Evolutionary conservation across 1,140 invertebrate genomes (phyloP).

Genomic region (Caerostris extrusa): DNA sequence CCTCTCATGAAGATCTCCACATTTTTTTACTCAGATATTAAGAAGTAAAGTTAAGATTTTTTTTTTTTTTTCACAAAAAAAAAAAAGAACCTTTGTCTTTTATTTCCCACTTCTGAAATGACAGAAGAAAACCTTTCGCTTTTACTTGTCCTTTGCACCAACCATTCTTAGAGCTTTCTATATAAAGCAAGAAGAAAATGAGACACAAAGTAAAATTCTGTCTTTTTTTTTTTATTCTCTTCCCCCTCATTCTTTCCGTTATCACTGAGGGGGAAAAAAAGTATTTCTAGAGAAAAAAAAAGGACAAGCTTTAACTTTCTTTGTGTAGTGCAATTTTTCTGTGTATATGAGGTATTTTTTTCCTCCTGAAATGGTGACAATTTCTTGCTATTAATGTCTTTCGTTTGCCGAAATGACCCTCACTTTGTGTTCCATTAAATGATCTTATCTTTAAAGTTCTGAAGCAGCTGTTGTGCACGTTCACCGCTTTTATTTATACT

Average conservation of each 20-base stretch:
- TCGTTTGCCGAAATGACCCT: slow-evolving; percentile 32
- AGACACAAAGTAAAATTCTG: slow-evolving; percentile 41
- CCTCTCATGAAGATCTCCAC: background rate
- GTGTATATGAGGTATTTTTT: slow-evolving; percentile 26
- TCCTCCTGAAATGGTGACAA: slow-evolving; percentile 35
- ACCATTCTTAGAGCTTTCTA: background rate
- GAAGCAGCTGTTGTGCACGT: slow-evolving; percentile 5
- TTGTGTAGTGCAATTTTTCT: slow-evolving; percentile 48
- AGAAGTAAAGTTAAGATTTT: background rate
- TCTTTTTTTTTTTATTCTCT: slow-evolving; percentile 7
- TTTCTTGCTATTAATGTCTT: slow-evolving; percentile 55
- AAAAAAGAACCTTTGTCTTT: slow-evolving; percentile 35
- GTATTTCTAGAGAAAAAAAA: background rate
- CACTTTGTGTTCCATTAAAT: background rate
- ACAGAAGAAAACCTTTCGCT: slow-evolving; percentile 38
- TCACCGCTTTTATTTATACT: background rate
- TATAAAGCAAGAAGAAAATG: slow-evolving; percentile 19
- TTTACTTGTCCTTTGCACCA: slow-evolving; percentile 8
- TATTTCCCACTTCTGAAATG: slow-evolving; percentile 40
- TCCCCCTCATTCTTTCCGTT: slow-evolving; percentile 5
- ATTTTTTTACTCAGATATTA: background rate
- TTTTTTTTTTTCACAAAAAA: background rate
- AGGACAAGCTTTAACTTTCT: slow-evolving; percentile 28
- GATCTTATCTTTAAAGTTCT: slow-evolving; percentile 48
- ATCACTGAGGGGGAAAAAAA: background rate